These are phyloP conservation scores for Gnathonemus longibarbis DNA, from an alignment of 2,113 vertebrate species.

Conservation along the genomic window DNA sequence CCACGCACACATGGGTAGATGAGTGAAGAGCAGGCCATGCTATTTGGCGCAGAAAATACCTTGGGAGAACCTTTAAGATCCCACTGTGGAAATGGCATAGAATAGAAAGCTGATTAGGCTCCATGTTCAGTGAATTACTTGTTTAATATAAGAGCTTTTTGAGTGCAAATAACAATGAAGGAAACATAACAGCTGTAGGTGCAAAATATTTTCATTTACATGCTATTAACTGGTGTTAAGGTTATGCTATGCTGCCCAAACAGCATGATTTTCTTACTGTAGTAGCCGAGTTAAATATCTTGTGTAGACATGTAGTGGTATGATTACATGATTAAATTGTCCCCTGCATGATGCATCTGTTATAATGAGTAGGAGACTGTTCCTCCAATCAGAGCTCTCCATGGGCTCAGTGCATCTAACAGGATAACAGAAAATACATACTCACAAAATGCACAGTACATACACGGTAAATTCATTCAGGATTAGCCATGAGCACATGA, in stretches of 20 bases:
- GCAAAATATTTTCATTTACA: not conserved
- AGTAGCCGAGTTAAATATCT: not conserved
- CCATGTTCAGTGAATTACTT: not conserved
- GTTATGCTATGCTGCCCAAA: not conserved
- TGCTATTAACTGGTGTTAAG: not conserved
- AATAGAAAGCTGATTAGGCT: not conserved
- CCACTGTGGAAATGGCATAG: not conserved
- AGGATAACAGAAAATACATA: conserved; percentile 9
- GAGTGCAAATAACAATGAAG: not conserved
- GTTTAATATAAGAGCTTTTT: not conserved
- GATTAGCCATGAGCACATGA: not conserved
- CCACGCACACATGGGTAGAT: not conserved
- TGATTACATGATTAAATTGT: conserved; percentile 29
- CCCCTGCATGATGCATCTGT: conserved; percentile 27
- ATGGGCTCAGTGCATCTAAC: conserved; percentile 16
- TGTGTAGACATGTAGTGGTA: not conserved
- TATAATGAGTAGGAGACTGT: conserved; percentile 19
- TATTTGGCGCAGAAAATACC: not conserved
- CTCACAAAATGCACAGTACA: not conserved
- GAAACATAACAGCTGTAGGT: not conserved
- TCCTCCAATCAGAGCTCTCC: conserved; percentile 21
- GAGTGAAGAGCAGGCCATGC: not conserved
- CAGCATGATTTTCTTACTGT: not conserved
- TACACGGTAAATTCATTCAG: not conserved
- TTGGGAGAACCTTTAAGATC: conserved; percentile 41